Percentiles rank a stretch among this genome's conserved stretches.
These are phyloP conservation scores for Hypocryptadius cinnamomeus DNA, from an alignment of 2,113 vertebrate species.

Conservation along the genomic window DNA sequence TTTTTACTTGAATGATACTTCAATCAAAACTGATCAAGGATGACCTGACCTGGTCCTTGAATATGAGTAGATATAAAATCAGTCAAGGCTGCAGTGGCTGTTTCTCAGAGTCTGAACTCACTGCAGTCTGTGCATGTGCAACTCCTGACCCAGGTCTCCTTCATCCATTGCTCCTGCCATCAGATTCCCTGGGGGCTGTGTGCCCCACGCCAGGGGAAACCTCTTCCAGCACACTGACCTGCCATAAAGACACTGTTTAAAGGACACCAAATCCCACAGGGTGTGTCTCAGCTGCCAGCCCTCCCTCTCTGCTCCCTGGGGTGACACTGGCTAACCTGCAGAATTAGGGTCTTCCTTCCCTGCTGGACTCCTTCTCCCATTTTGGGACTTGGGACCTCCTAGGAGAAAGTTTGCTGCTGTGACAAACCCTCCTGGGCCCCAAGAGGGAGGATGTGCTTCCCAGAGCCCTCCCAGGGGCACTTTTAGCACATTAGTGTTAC, in stretches of 20 bases:
- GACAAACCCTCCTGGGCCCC: background rate
- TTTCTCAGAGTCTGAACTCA: background rate
- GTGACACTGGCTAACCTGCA: background rate
- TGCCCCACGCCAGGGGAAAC: background rate
- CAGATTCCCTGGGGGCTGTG: background rate
- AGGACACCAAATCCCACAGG: background rate
- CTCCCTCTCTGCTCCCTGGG: background rate
- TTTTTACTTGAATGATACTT: background rate
- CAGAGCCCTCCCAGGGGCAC: background rate
- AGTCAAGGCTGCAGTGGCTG: background rate
- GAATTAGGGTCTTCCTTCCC: background rate
- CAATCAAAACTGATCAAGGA: background rate
- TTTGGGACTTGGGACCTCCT: background rate
- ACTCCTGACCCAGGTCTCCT: accelerated
- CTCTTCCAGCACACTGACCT: background rate
- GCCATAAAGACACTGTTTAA: background rate
- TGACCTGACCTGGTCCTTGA: background rate
- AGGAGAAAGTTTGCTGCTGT: background rate
- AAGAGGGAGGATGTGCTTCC: background rate
- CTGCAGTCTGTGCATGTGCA: accelerated
- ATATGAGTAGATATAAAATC: background rate
- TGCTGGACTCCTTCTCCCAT: background rate
- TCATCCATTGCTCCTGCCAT: background rate
- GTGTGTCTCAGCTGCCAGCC: background rate
- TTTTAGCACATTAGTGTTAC: background rate